phyloP scores from a whole-genome alignment of 2,797 vertebrate genomes.

The Typhlichthys subterraneus region DNA sequence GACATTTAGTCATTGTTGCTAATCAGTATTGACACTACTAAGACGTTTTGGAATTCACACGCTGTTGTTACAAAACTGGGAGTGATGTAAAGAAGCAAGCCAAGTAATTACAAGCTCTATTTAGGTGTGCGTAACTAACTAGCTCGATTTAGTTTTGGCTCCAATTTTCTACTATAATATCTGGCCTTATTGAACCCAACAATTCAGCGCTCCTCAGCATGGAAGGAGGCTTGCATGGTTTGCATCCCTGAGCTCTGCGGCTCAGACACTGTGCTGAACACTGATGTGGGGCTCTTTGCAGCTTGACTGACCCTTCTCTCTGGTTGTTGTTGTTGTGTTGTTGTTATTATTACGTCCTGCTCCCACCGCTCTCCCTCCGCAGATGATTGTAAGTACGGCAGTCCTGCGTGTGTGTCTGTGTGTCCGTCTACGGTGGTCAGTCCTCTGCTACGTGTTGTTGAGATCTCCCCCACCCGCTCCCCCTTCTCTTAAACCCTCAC shows the following conservation, averaged over 20 bases:
- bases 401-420: constrained; percentile 90
- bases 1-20: constrained; percentile 6
- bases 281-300: constrained; percentile 84
- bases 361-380: constrained; percentile 84
- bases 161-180: no score
- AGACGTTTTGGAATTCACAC: not conserved
- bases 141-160: no score
- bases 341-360: constrained; percentile 84
- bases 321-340: constrained; percentile 84
- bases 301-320: constrained; percentile 89
- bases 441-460: constrained; percentile 87
- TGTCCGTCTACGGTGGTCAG: constrained; percentile 81
- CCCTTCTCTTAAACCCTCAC: constrained; percentile 3
- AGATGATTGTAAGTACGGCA: constrained; percentile 99
- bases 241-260: constrained; percentile 36
- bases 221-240: not conserved
- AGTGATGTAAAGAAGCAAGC: not conserved
- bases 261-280: constrained; percentile 61
- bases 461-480: constrained; percentile 40
- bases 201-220: no score
- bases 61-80: no score
- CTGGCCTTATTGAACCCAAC: no score
- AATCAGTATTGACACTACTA: constrained; percentile 16
- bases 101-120: not conserved
- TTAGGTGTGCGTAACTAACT: not conserved